Evolutionary conservation across 2,888 invertebrate species (phyloP).

Genomic region (Dorcus parallelipipedus): DNA sequence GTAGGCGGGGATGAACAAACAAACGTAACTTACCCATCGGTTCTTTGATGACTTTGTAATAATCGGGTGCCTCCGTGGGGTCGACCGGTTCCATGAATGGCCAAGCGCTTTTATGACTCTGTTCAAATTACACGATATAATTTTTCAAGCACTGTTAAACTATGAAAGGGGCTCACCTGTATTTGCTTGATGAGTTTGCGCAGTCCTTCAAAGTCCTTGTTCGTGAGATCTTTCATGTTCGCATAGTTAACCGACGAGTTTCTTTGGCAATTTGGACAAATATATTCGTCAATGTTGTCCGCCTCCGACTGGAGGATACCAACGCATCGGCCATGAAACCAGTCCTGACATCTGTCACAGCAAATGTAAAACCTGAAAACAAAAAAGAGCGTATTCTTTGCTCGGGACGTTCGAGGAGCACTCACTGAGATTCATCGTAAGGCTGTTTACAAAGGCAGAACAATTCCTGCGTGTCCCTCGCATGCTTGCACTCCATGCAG

Average conservation of each 20-base stretch:
- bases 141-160: background rate
- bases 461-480: constrained; percentile 84
- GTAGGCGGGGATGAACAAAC: background rate
- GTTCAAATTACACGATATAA: constrained; percentile 19
- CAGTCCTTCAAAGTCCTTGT: constrained; percentile 78
- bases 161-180: constrained; percentile 55
- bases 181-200: constrained; percentile 86
- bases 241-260: constrained; percentile 86
- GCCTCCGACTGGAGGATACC: constrained; percentile 92
- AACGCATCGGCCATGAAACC: constrained; percentile 98
- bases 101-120: constrained; percentile 95
- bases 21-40: constrained; percentile 77
- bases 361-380: constrained; percentile 90
- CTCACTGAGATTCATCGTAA: constrained; percentile 95
- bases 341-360: constrained; percentile 97
- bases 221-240: constrained; percentile 80
- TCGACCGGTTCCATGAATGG: constrained; percentile 98
- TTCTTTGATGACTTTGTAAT: constrained; percentile 92
- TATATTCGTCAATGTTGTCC: constrained; percentile 92
- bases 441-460: constrained; percentile 96
- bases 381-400: background rate
- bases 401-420: constrained; percentile 28
- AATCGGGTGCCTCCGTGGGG: constrained; percentile 93
- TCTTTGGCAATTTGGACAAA: constrained; percentile 93
- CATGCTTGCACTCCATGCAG: constrained; percentile 81